phyloP scores from a whole-genome alignment of 2,113 vertebrate genomes.

The Henicopernis longicauda region DNA sequence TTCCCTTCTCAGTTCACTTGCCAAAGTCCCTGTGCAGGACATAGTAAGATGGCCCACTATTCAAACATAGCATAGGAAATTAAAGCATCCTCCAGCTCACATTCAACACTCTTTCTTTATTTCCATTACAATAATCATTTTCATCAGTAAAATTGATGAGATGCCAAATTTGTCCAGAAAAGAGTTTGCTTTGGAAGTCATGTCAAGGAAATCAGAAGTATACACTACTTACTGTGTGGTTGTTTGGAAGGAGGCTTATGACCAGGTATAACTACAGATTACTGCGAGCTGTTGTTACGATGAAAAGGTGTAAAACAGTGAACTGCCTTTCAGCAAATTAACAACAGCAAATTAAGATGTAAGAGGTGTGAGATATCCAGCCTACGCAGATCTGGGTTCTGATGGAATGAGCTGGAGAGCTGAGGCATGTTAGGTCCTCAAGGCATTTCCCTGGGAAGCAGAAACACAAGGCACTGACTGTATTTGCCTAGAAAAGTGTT shows the following conservation, averaged over 20 bases:
- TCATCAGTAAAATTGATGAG: background rate
- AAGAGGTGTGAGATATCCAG: background rate
- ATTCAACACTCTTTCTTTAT: background rate
- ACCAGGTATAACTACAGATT: background rate
- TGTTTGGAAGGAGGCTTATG: background rate
- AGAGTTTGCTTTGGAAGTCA: background rate
- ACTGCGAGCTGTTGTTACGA: background rate
- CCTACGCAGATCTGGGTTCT: background rate
- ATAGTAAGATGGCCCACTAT: background rate
- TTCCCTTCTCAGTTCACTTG: background rate
- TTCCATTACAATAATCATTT: background rate
- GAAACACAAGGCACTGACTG: background rate
- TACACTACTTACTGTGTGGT: fast-evolving
- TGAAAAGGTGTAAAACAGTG: background rate
- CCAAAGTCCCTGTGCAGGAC: background rate
- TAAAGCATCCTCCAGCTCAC: background rate
- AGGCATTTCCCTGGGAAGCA: background rate
- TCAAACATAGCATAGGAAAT: fast-evolving
- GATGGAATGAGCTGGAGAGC: background rate
- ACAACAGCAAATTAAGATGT: background rate
- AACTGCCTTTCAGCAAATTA: background rate
- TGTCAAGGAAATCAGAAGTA: background rate
- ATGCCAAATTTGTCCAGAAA: background rate
- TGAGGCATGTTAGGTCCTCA: background rate
- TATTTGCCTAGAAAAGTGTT: background rate